Evolutionary conservation across 2,797 vertebrate species (phyloP).

Genomic region (Coregonus ussuriensis): DNA sequence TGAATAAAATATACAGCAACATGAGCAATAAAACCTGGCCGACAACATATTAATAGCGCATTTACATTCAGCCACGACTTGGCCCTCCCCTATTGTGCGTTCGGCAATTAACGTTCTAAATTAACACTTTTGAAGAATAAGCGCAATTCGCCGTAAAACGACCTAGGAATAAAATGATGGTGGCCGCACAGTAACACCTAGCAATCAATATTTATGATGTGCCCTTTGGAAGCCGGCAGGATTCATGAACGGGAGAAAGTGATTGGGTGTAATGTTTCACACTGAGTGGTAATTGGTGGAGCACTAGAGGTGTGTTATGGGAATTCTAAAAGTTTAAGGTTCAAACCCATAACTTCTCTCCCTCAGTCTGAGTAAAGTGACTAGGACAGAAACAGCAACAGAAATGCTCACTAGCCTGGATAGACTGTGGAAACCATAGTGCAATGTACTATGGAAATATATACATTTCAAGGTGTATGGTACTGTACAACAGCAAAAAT

Average conservation of each 20-base stretch:
- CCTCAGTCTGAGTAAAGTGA: not conserved
- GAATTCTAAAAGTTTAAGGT: not conserved
- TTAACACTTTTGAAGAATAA: conserved; percentile 66
- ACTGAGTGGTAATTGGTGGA: conserved; percentile 1
- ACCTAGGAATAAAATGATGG: not conserved
- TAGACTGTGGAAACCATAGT: not conserved
- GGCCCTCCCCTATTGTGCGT: conserved; percentile 55
- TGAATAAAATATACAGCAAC: conserved; percentile 58
- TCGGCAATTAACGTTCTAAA: conserved; percentile 63
- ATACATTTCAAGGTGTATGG: not conserved
- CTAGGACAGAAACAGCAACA: not conserved
- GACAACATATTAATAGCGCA: conserved; percentile 64
- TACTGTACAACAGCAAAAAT: too few relatives aligned
- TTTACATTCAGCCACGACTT: conserved; percentile 61
- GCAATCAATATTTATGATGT: conserved; percentile 68
- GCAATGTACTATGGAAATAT: not conserved
- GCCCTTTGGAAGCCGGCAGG: conserved; percentile 23
- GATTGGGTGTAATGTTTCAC: not conserved
- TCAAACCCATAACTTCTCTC: not conserved
- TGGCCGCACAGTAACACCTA: conserved; percentile 14
- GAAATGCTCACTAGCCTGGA: not conserved
- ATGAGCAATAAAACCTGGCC: conserved; percentile 45
- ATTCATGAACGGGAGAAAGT: not conserved
- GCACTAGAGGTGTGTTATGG: not conserved
- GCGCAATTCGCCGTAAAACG: conserved; percentile 44